phyloP scores from a whole-genome alignment of 2,797 vertebrate genomes.

The Falco cherrug region DNA sequence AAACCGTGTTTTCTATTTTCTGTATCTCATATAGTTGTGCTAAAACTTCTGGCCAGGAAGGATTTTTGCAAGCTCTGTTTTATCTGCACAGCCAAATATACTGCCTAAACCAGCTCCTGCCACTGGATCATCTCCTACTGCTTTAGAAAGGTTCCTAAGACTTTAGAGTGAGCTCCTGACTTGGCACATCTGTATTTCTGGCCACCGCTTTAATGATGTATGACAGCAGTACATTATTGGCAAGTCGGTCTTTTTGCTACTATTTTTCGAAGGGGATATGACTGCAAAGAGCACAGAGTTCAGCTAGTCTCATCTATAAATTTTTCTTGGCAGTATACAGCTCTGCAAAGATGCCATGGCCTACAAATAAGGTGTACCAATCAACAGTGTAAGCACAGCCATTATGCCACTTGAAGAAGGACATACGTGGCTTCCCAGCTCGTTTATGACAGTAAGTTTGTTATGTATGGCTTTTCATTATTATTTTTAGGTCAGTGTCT shows the following conservation, averaged over 20 bases:
- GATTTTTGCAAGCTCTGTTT: not conserved
- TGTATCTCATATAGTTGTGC: not conserved
- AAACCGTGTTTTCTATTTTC: not conserved
- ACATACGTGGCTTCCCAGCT: not conserved
- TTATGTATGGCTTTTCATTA: not conserved
- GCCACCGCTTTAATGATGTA: not conserved
- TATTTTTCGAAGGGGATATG: not conserved
- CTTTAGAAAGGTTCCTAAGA: not conserved
- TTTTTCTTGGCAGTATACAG: not conserved
- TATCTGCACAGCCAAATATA: not conserved
- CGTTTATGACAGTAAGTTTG: not conserved
- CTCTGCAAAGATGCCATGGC: not conserved
- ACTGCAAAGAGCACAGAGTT: not conserved
- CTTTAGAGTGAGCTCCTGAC: not conserved
- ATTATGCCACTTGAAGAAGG: not conserved
- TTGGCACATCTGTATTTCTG: not conserved
- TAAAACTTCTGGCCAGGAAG: not conserved
- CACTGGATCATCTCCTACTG: accelerated
- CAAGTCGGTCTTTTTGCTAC: not conserved
- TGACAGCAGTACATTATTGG: not conserved
- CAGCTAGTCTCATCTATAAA: not conserved
- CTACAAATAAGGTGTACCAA: not conserved
- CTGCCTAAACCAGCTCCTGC: not conserved
- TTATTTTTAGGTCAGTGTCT: not conserved
- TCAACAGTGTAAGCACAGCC: not conserved